phyloP scores from a whole-genome alignment of 2,797 vertebrate genomes.

The Odontamblyopus lacepedii region DNA sequence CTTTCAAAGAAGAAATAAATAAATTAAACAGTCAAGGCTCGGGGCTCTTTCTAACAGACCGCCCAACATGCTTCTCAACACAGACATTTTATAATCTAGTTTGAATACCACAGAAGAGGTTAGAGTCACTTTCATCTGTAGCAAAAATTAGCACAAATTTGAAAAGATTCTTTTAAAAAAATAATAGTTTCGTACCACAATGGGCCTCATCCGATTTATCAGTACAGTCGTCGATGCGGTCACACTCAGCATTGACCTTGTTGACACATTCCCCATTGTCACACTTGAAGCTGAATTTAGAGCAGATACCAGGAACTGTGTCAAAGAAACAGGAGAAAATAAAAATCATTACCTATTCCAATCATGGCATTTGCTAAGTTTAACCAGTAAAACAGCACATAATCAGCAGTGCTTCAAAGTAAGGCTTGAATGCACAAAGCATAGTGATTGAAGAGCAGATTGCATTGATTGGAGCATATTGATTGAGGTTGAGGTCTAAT shows the following conservation, averaged over 20 bases:
- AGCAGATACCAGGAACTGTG: slow-evolving; percentile 66
- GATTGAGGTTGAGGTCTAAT: slow-evolving; percentile 67
- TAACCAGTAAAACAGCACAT: slow-evolving; percentile 53
- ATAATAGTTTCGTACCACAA: slow-evolving; percentile 66
- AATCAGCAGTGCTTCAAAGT: slow-evolving; percentile 58
- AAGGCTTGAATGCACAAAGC: slow-evolving; percentile 58
- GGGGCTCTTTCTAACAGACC: slow-evolving; percentile 54
- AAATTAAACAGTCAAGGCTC: slow-evolving; percentile 60
- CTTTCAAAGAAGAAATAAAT: slow-evolving; percentile 68
- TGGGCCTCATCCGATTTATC: slow-evolving; percentile 73
- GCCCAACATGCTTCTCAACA: slow-evolving; percentile 34
- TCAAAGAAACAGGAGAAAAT: slow-evolving; percentile 13
- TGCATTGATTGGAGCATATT: slow-evolving; percentile 68
- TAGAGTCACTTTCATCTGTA: slow-evolving; percentile 37
- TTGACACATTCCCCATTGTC: slow-evolving; percentile 68
- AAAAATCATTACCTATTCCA: slow-evolving; percentile 37
- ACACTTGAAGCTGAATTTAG: slow-evolving; percentile 75
- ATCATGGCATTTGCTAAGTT: slow-evolving; percentile 39
- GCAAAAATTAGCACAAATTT: slow-evolving; percentile 6
- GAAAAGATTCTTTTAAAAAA: slow-evolving; percentile 2
- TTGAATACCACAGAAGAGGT: slow-evolving; percentile 55
- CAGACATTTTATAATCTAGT: slow-evolving; percentile 46
- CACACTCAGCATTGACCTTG: slow-evolving; percentile 81
- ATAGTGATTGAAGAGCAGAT: slow-evolving; percentile 63
- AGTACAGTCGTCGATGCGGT: slow-evolving; percentile 71